A percentile compares a stretch with the other conserved stretches of the same genome.
Conservation (phyloP, 2,888 invertebrate species). For the Thalpophila matura region DNA sequence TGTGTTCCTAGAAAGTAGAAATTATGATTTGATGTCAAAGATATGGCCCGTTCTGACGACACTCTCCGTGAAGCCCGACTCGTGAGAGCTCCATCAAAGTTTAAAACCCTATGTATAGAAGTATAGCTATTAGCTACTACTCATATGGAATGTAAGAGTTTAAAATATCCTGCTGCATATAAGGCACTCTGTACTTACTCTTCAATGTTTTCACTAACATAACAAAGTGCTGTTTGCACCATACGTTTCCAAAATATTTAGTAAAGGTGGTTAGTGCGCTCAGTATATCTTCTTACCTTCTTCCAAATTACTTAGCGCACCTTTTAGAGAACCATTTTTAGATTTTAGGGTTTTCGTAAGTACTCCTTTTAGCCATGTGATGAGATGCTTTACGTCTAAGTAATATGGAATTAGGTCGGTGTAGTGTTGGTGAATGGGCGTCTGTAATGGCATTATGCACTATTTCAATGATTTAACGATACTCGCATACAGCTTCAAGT, state of each 20-base stretch:
- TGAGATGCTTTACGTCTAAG: neutral
- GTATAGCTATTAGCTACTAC: neutral
- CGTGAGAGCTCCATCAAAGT: constrained; percentile 4
- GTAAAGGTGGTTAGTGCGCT: too few relatives aligned
- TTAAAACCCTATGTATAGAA: constrained; percentile 3
- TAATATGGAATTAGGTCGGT: constrained; percentile 27
- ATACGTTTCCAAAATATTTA: too few relatives aligned
- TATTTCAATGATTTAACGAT: constrained; percentile 39
- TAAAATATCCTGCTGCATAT: neutral
- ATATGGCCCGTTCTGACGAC: neutral
- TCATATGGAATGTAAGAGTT: neutral
- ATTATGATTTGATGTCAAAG: constrained; percentile 5
- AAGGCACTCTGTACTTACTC: too few relatives aligned
- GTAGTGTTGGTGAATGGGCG: constrained; percentile 33
- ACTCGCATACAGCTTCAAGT: constrained; percentile 22
- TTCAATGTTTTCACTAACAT: neutral
- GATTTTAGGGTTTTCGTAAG: too few relatives aligned
- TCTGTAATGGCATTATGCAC: constrained; percentile 31
- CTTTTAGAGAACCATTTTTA: too few relatives aligned
- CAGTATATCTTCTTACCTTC: too few relatives aligned
- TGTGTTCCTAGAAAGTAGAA: neutral
- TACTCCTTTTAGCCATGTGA: neutral
- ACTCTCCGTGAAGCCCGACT: too few relatives aligned
- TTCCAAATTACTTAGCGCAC: constrained; percentile 3
- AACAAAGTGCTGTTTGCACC: neutral